Evolutionary conservation across 2,888 invertebrate genomes (phyloP), one percentile per base, ranked within the genome.

Genomic region (Salpingus planirostris): DNA sequence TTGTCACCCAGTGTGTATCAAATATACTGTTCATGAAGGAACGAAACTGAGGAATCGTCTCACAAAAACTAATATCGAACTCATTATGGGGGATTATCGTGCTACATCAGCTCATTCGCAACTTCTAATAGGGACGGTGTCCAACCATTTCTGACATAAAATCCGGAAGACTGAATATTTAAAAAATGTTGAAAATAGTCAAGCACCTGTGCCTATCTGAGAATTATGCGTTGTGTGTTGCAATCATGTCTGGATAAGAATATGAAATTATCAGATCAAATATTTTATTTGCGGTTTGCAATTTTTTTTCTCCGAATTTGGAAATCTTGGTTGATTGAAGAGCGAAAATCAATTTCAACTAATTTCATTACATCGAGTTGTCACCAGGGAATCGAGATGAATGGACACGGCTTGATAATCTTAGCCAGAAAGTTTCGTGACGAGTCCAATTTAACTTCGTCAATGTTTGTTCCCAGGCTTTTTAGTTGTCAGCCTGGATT

Each of bases 31-130:
- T 5, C 28, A 28, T 11, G 13, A 12, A 3, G 28, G 28, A 7
- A 28, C 28, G 5, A 28, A 28, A 28, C 18, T 28, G n/a, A 15
- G 28, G 10, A 28, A 6, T 12, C 28, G 28, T 11, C 11, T 28
- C 5, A 11, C 12, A 3, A 28, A 28, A 18, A 4, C 7, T 6
- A 18, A 18, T 5, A 18, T 28, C 11, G 13, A 7, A 7, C 12
- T 28, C 3, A 3, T 11, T 5, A 15, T 28, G 13, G 28, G 28
- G 18, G 10, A 28, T 18, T 18, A 11, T 8, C 3, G 3, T n/a
- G 28, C 13, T 4, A n/a, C 15, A 4, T 7, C 12, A 6, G 8
- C n/a, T 3, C 28, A 28, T 11, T 28, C 18, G 18, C 8, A 18
- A 18, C 5, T 6, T n/a, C 10, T 28, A 10, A 28, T 25, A 6